These are phyloP conservation scores for Phaenicophaeus curvirostris DNA, from an alignment of 2,797 vertebrate genomes.

Conservation along the genomic window DNA sequence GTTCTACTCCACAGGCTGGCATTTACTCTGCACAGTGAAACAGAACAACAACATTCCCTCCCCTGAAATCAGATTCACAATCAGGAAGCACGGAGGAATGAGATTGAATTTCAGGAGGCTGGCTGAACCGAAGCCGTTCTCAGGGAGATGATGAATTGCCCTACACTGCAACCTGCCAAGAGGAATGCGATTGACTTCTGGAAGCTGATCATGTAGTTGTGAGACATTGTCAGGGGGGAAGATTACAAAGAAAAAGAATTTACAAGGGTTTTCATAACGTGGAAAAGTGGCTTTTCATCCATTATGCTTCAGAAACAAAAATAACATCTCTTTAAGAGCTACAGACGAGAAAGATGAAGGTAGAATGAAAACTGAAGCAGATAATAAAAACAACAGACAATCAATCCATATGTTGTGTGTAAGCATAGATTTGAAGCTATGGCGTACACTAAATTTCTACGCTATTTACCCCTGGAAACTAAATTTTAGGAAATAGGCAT, in stretches of 20 bases:
- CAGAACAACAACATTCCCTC: not conserved
- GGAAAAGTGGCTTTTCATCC: not conserved
- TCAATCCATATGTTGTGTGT: not conserved
- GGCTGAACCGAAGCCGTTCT: not conserved
- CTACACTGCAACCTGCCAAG: not conserved
- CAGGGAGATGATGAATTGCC: not conserved
- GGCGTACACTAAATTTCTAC: not conserved
- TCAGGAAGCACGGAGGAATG: not conserved
- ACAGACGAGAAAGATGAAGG: not conserved
- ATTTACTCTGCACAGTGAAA: not conserved
- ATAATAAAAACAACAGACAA: not conserved
- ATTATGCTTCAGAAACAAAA: not conserved
- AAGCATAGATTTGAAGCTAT: not conserved
- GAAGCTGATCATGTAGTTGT: not conserved
- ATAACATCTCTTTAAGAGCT: not conserved
- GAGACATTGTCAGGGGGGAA: not conserved
- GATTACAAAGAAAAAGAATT: not conserved
- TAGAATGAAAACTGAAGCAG: not conserved
- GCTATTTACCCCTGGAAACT: not conserved
- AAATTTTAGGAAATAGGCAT: accelerated
- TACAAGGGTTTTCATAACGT: not conserved
- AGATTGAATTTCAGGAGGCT: not conserved
- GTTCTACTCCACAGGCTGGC: not conserved
- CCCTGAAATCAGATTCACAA: not conserved
- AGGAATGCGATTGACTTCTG: not conserved